Evolutionary conservation across 2,888 invertebrate species (phyloP).

Genomic region (Minunthozetes semirufus): DNA sequence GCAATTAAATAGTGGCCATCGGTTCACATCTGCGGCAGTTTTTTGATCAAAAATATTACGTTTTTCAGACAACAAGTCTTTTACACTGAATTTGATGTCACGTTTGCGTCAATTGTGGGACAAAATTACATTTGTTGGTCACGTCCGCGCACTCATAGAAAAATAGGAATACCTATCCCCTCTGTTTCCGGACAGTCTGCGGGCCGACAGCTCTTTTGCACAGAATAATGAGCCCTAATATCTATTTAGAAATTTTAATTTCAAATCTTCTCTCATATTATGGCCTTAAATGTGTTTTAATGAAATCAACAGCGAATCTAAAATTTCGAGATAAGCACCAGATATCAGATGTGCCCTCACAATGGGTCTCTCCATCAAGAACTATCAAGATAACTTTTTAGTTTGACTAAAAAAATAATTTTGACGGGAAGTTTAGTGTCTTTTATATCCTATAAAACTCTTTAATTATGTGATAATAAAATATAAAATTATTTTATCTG

Average conservation of each 20-base stretch:
- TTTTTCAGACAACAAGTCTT: background rate
- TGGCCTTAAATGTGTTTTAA: background rate
- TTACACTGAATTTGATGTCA: background rate
- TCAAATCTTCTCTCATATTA: background rate
- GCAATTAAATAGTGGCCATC: background rate
- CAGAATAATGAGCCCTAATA: background rate
- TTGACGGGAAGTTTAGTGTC: too few species aligned
- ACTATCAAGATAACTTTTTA: too few species aligned
- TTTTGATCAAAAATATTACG: background rate
- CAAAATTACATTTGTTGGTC: background rate
- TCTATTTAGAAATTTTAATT: background rate
- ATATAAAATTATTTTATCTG: too few species aligned
- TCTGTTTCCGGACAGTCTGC: background rate
- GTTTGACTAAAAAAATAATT: too few species aligned
- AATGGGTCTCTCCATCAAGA: too few species aligned
- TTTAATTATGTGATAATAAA: too few species aligned
- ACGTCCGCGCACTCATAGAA: background rate
- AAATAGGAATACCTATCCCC: background rate
- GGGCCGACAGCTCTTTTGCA: background rate
- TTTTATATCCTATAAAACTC: too few species aligned
- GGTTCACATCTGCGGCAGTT: background rate
- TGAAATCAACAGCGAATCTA: slow-evolving; percentile 2
- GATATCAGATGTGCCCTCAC: too few species aligned
- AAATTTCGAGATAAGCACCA: background rate
- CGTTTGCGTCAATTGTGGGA: background rate